These are phyloP conservation scores for Hepsetus odoe DNA, from an alignment of 2,113 vertebrate species.

Conservation along the genomic window DNA sequence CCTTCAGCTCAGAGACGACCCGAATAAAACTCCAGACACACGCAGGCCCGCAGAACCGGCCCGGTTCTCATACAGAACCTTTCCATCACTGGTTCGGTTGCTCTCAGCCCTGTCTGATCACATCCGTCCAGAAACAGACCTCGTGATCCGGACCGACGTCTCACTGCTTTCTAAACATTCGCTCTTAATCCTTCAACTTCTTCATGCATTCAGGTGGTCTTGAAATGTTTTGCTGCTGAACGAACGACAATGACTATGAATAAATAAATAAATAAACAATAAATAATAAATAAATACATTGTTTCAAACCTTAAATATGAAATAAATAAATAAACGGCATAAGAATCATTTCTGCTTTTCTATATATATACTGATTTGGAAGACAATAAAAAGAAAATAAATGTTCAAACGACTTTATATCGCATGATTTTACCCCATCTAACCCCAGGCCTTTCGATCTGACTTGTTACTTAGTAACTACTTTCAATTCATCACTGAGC, in stretches of 20 bases:
- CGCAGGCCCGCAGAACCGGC: background rate
- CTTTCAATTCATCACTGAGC: background rate
- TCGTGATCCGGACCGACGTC: too few species aligned
- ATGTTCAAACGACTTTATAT: background rate
- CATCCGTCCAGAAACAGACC: too few species aligned
- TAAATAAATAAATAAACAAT: conserved; percentile 8
- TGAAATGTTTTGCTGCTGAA: conserved; percentile 5
- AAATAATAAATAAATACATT: conserved; percentile 17
- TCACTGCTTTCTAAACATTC: background rate
- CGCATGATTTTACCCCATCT: background rate
- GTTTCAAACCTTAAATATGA: background rate
- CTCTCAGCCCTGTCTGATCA: too few species aligned
- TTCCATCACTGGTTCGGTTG: too few species aligned
- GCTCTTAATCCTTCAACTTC: background rate
- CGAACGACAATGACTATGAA: conserved; percentile 9
- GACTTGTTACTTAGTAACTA: background rate
- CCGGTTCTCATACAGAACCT: too few species aligned
- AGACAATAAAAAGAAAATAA: conserved; percentile 6
- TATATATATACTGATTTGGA: conserved; percentile 7
- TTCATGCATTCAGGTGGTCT: background rate
- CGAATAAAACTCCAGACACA: background rate
- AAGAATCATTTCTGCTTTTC: too few species aligned
- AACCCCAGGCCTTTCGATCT: background rate
- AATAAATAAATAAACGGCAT: background rate
- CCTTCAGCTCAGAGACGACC: background rate